Evolutionary conservation across 2,797 vertebrate species (phyloP).

Genomic region (Molossus alvarezi): DNA sequence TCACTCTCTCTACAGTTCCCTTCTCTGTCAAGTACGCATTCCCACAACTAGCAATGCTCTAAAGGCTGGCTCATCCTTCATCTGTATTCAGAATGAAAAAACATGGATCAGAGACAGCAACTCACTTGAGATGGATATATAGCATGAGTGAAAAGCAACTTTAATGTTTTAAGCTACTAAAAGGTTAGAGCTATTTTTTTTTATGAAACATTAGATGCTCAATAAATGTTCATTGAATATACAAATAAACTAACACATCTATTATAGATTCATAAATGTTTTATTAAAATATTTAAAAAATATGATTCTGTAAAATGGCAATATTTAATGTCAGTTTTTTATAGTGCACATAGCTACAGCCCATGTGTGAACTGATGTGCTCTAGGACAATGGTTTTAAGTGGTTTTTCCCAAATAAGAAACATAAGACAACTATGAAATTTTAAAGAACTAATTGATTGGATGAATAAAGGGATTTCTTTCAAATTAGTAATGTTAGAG

Average conservation of each 20-base stretch:
- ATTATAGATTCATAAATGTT: neutral
- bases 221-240: neutral
- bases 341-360: too few relatives aligned
- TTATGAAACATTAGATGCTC: neutral
- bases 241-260: neutral
- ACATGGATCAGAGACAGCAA: neutral
- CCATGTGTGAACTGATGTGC: neutral
- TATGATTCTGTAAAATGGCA: neutral
- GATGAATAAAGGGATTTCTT: neutral
- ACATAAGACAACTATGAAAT: neutral
- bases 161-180: neutral
- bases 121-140: neutral
- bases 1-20: too few relatives aligned
- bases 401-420: neutral
- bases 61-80: neutral
- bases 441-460: neutral
- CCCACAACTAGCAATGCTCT: neutral
- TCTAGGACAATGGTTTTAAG: neutral
- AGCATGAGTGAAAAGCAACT: neutral
- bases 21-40: neutral
- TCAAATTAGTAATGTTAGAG: neutral
- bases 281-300: conserved; percentile 19
- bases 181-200: neutral
- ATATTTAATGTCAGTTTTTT: neutral
- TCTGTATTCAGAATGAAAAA: neutral